Conservation (phyloP, 2,797 vertebrate species). For the Micrastur ruficollis region DNA sequence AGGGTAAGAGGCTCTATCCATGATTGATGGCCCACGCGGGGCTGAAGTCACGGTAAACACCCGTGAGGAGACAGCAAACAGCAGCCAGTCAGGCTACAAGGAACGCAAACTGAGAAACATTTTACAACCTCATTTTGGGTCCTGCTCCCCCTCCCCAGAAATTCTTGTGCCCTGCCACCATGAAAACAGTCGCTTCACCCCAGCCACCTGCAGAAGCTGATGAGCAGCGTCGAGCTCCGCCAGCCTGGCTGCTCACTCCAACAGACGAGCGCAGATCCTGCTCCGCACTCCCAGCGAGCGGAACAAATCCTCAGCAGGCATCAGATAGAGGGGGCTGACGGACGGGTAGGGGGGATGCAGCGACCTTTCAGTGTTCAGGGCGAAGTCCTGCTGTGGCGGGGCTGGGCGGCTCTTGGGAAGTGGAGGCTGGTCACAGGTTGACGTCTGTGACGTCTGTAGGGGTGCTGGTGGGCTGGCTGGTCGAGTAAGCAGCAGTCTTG, state of each 20-base stretch:
- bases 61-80: neutral
- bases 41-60: neutral
- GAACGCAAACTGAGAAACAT: neutral
- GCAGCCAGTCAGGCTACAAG: neutral
- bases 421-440: conserved; percentile 51
- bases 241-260: neutral
- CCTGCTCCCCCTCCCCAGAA: neutral
- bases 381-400: neutral
- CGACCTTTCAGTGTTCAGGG: neutral
- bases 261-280: fast-evolving
- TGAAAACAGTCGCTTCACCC: neutral
- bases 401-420: neutral
- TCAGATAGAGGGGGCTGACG: neutral
- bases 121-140: neutral
- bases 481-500: conserved; percentile 63
- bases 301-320: neutral
- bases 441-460: conserved; percentile 81
- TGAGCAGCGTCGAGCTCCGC: neutral
- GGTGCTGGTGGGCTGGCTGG: conserved; percentile 72
- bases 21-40: neutral
- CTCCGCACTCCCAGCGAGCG: fast-evolving
- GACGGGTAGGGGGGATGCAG: neutral
- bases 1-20: neutral
- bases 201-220: neutral
- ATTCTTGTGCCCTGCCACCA: neutral